phyloP scores from a whole-genome alignment of 2,888 invertebrate species.

The Prosapia bicincta region DNA sequence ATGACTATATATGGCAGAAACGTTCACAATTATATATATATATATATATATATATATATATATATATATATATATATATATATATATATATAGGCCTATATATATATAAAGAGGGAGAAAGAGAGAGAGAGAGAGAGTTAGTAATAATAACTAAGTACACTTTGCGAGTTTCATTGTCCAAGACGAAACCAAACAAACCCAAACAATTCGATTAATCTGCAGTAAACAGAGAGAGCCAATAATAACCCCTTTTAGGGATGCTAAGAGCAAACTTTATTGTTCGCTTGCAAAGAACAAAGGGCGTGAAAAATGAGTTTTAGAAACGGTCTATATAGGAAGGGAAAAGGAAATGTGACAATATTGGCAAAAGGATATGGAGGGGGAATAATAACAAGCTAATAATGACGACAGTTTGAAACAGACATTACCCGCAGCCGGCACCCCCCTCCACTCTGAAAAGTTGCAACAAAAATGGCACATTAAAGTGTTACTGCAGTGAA shows the following conservation, averaged over 20 bases:
- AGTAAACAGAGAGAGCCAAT: background rate
- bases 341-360: conserved; percentile 2
- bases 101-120: too few species aligned
- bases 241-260: background rate
- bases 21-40: too few species aligned
- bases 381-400: background rate
- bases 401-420: background rate
- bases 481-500: background rate
- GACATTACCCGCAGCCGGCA: background rate
- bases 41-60: too few species aligned
- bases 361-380: background rate
- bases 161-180: too few species aligned
- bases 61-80: too few species aligned
- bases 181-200: background rate
- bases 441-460: background rate
- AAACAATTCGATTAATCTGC: background rate
- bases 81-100: too few species aligned
- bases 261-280: background rate
- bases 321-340: background rate
- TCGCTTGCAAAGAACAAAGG: background rate
- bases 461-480: background rate
- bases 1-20: too few species aligned
- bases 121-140: too few species aligned
- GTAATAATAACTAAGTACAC: too few species aligned
- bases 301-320: background rate